Evolutionary conservation across 2,113 vertebrate species (phyloP).

Genomic region (Struthio camelus): DNA sequence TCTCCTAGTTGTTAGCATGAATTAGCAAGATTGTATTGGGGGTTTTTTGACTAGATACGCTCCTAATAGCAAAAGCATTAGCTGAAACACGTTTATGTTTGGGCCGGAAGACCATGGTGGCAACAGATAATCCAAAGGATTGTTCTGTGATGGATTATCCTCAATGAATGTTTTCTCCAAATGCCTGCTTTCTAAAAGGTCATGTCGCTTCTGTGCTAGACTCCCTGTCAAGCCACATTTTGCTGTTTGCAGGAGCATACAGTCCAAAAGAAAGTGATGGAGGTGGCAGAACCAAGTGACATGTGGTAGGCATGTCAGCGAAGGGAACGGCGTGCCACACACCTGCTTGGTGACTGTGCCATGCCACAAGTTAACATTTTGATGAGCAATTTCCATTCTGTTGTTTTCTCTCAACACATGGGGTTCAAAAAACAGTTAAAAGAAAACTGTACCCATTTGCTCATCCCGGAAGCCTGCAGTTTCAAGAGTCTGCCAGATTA

Average conservation of each 20-base stretch:
- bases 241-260: slow-evolving; percentile 49
- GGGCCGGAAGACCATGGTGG: neutral
- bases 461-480: slow-evolving; percentile 80
- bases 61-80: slow-evolving; percentile 22
- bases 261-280: slow-evolving; percentile 70
- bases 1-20: slow-evolving; percentile 19
- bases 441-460: slow-evolving; percentile 83
- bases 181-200: slow-evolving; percentile 54
- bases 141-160: slow-evolving; percentile 37
- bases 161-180: slow-evolving; percentile 34
- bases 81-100: slow-evolving; percentile 18
- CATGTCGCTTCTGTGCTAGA: neutral
- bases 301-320: slow-evolving; percentile 72
- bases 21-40: slow-evolving; percentile 5
- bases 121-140: slow-evolving; percentile 46
- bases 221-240: slow-evolving; percentile 53
- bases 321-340: slow-evolving; percentile 71
- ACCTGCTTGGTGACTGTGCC: slow-evolving; percentile 80
- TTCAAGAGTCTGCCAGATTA: slow-evolving; percentile 77
- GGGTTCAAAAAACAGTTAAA: slow-evolving; percentile 85
- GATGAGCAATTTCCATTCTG: slow-evolving; percentile 86
- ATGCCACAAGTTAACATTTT: slow-evolving; percentile 84
- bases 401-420: slow-evolving; percentile 86
- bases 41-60: neutral
- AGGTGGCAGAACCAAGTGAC: slow-evolving; percentile 76